Percentiles rank a stretch among this genome's conserved stretches.
Conservation (phyloP, 2,113 vertebrate species). For the Todiramphus saurophagus region DNA sequence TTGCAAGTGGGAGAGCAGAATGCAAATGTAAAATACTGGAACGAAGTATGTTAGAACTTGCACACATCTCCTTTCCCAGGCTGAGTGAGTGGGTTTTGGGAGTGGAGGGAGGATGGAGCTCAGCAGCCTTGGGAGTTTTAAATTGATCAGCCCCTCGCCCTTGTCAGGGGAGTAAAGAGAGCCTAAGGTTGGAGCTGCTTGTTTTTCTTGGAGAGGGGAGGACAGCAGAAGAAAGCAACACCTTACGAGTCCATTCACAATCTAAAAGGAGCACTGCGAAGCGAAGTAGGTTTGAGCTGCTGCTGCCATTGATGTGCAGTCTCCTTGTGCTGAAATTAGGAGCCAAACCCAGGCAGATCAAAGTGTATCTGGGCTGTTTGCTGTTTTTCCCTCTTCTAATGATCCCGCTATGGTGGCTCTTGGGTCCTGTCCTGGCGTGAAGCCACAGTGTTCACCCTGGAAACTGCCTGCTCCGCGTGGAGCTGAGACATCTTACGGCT, state of each 20-base stretch:
- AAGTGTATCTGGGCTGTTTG: neutral
- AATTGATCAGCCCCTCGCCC: neutral
- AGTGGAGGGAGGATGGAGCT: neutral
- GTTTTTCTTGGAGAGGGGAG: neutral
- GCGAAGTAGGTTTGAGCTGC: neutral
- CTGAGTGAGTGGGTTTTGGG: neutral
- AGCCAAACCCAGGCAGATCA: neutral
- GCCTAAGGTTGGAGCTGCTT: neutral
- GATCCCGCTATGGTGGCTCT: neutral
- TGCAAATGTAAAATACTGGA: slow-evolving; percentile 28
- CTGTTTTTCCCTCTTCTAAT: neutral
- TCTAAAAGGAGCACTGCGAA: neutral
- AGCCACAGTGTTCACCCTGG: neutral
- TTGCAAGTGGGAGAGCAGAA: slow-evolving; percentile 15
- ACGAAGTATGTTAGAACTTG: slow-evolving; percentile 29
- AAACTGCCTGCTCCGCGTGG: rapidly evolving
- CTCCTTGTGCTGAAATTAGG: neutral
- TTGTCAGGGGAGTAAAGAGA: neutral
- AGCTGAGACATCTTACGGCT: neutral
- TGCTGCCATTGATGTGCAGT: neutral
- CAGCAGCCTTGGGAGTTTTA: neutral
- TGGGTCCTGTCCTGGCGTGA: neutral
- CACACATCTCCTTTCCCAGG: slow-evolving; percentile 32
- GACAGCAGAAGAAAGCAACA: neutral
- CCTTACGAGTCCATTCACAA: neutral